Base-by-base conservation (phyloP, 2,888 invertebrate species). In the Podotricha telesiphe region DNA sequence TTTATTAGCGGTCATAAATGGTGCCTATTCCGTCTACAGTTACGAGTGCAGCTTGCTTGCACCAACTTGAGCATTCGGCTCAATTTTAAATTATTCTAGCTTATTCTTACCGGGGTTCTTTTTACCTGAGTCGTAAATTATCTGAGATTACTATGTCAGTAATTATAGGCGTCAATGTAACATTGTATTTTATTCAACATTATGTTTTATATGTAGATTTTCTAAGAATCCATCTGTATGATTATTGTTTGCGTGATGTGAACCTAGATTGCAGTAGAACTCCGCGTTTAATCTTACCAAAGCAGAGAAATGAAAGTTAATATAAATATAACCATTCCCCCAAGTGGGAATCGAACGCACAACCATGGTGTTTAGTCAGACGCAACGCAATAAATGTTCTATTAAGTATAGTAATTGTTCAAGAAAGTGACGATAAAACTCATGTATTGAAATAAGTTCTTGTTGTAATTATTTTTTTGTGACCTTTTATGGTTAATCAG, bases 1-100 rank as follows among this genome's bases (percentile, higher is more conserved):
- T 48, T 59, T 47, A 48, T 47, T 62, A 19, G 17, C 47, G 47
- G n/a, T 48, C 17, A 48, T 62, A 62, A 62, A 62, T 34, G 4
- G 2, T 42, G 17, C 42, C 53, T 53, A 34, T 53, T 59, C 15
- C 40, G 10, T 22, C 22, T n/a, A 42, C 20, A 22, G 58, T n/a
- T 59, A 20, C 5, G 22, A 59, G 20, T 5, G 19, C 37, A 15
- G 42, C 20, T 22, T 34, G 11, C 51, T 53, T 53, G 8, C n/a
- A 53, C 17, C 4, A n/a, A 6, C 10, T 53, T 34, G 10, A 11
- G 5, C 8, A 13, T 13, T 13, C 34, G 5, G 5, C 3, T 53
- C 2, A 42, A 53, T 53, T 53, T 11, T 34, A n/a, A 34, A 4
- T 34, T n/a, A n/a, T n/a, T n/a, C n/a, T n/a, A n/a, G n/a, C n/a